Evolutionary conservation across 1,140 invertebrate species (phyloP).

Genomic region (Aplysia californica): DNA sequence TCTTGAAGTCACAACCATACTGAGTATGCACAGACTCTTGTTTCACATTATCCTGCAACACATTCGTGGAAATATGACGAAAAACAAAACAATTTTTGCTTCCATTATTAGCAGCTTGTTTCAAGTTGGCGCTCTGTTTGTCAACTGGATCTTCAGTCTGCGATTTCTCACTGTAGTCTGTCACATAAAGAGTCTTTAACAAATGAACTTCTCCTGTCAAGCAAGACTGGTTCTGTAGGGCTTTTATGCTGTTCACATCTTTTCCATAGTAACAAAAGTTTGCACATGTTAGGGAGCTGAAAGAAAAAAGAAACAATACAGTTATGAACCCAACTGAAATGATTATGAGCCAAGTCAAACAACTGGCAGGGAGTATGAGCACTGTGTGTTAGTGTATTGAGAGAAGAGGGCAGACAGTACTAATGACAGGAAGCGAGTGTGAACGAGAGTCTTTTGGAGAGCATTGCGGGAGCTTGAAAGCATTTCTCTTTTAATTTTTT

Average conservation of each 20-base stretch:
- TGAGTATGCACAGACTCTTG: background rate
- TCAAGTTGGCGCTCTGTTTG: background rate
- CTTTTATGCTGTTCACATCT: background rate
- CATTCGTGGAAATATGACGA: background rate
- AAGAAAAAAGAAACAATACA: too few relatives aligned
- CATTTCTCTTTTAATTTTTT: too few relatives aligned
- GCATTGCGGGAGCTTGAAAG: too few relatives aligned
- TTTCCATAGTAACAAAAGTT: conserved; percentile 4
- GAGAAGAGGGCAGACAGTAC: too few relatives aligned
- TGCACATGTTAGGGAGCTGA: too few relatives aligned
- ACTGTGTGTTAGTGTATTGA: too few relatives aligned
- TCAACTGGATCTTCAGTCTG: background rate
- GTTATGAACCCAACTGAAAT: too few relatives aligned
- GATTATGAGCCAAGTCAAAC: too few relatives aligned
- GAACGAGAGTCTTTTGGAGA: too few relatives aligned
- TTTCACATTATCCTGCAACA: background rate
- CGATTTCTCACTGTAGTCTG: background rate
- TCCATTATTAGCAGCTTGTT: background rate
- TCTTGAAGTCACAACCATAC: conserved; percentile 13
- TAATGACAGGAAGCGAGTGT: too few relatives aligned
- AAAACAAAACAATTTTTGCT: conserved; percentile 3
- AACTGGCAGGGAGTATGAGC: too few relatives aligned
- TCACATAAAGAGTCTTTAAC: background rate
- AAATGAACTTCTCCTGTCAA: background rate
- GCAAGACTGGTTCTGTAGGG: conserved; percentile 12